Conservation (phyloP, 2,888 invertebrate species). For the Leptopilina syphax region DNA sequence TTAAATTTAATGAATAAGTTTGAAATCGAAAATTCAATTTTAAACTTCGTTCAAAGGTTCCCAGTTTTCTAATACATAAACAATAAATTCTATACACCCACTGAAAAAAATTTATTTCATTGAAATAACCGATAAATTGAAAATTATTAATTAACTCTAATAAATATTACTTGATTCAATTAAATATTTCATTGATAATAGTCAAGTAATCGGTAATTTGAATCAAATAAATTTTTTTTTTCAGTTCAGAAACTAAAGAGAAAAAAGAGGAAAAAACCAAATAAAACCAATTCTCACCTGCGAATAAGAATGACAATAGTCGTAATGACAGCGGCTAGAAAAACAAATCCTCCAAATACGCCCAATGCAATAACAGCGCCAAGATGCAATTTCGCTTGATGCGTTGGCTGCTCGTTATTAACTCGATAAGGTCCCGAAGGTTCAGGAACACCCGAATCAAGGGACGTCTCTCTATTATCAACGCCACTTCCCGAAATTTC, state of each 20-base stretch:
- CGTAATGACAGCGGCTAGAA: conserved; percentile 92
- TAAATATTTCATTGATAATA: no score
- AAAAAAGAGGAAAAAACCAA: background rate
- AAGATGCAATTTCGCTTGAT: conserved; percentile 85
- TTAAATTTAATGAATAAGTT: no score
- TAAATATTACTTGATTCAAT: no score
- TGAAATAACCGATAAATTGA: no score
- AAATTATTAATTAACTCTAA: no score
- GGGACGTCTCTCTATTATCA: conserved; percentile 71
- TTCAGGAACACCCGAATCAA: conserved; percentile 73
- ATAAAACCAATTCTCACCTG: conserved; percentile 81
- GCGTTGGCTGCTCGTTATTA: conserved; percentile 68
- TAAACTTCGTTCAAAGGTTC: no score
- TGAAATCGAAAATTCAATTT: no score
- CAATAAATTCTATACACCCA: no score
- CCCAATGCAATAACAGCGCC: conserved; percentile 93
- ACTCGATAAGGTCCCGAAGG: conserved; percentile 80
- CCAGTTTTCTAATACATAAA: no score
- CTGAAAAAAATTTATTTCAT: no score
- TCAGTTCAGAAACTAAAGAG: background rate
- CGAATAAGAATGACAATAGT: conserved; percentile 91
- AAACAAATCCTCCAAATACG: conserved; percentile 93
- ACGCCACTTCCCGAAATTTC: conserved; percentile 81
- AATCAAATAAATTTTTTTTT: no score
- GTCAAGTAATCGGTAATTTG: no score